Evolutionary conservation across 92 coral and sea anemone species (phyloP), one percentile per base, ranked within the genome.

Genomic region (Zoanthus sansibaricus): DNA sequence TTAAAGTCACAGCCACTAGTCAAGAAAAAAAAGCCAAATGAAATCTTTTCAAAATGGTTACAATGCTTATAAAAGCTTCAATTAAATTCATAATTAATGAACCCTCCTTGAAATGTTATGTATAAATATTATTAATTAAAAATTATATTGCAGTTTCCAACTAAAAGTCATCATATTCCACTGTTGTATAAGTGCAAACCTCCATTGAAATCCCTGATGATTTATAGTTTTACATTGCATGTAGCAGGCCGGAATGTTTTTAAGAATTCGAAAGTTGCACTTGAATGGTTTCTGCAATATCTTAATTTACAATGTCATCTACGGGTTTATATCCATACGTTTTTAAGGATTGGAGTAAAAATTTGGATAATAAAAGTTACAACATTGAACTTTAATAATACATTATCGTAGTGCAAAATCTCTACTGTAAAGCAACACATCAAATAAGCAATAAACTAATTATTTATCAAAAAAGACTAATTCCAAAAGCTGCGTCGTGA

Each of bases 221-320:
- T 80, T 45, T 80, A 80, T 80, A 11, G 75, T 80, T 64, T 45
- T 42, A 6, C 66, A 64, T 66, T 80, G n/a, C 55, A 80, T 42
- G 59, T 66, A 66, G 85, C 75, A 80, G 62, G 1, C 14, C 6
- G 21, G 14, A 64, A 47, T 21, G 8, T 44, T 64, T 44, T 37
- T n/a, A 30, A 42, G 31, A 42, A 20, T 13, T 76, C 15, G 16
- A 15, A 62, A 10, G 17, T 21, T 76, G 44, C 18, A 44, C 55
- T 37, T 14, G 70, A 77, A 17, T 62, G 25, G 69, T 62, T 62
- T 62, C 30, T 21, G 8, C 30, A 62, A 9, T n/a, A 21, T 17
- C 6, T 17, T 7, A 9, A 3, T 62, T 62, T 62, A 7, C 30
- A 17, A 62, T 62, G 9, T 16, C 4, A 37, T 37, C 42, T 4